Conservation (phyloP, 2,797 vertebrate species). For the Ctenosaura bakeri region DNA sequence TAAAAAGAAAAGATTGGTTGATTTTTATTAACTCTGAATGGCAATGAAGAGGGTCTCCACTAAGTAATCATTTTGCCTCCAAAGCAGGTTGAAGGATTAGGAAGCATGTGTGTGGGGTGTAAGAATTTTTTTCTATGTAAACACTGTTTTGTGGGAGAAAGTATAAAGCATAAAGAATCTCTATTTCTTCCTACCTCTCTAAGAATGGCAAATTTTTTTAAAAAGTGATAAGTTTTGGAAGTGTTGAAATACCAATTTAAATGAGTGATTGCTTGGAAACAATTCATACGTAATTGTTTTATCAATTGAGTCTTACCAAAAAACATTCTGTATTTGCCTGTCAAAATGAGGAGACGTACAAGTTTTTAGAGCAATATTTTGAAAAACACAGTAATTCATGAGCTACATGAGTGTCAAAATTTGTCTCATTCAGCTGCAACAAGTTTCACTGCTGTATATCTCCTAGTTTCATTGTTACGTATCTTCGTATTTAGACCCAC, state of each 20-base stretch:
- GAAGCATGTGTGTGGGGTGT: not conserved
- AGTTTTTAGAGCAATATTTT: not conserved
- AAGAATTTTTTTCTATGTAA: not conserved
- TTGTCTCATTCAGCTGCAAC: not conserved
- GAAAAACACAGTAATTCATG: slow-evolving; percentile 6
- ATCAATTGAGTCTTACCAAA: not conserved
- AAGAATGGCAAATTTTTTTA: not conserved
- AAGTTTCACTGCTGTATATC: not conserved
- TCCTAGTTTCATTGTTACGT: not conserved
- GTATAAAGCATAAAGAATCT: not conserved
- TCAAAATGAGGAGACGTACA: not conserved
- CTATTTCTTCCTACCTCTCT: not conserved
- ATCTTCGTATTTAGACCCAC: too few species aligned
- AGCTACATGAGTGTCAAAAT: not conserved
- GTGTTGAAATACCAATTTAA: not conserved
- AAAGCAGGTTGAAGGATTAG: not conserved
- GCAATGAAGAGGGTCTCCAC: not conserved
- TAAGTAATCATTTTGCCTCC: not conserved
- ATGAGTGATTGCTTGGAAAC: not conserved
- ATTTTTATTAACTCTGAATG: slow-evolving; percentile 12
- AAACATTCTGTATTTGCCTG: not conserved
- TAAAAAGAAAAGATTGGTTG: slow-evolving; percentile 13
- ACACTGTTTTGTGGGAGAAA: not conserved
- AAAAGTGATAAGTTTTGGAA: not conserved
- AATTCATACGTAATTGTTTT: not conserved